phyloP scores from a whole-genome alignment of 2,113 vertebrate genomes.

The Nannobrachium achirus region DNA sequence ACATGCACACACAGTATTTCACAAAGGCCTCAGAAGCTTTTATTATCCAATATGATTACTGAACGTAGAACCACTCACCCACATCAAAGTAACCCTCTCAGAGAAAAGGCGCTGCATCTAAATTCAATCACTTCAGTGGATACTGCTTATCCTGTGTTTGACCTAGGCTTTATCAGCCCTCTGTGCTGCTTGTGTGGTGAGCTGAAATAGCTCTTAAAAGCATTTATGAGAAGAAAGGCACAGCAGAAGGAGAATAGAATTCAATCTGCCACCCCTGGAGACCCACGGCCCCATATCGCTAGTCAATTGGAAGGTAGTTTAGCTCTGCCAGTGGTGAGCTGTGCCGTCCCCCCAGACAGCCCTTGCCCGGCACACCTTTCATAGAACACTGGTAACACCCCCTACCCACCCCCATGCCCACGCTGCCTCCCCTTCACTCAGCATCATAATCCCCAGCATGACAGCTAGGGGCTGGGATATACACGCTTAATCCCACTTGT shows the following conservation, averaged over 20 bases:
- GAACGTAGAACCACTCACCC: not conserved
- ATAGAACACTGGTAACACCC: conserved; percentile 44
- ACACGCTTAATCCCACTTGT: conserved; percentile 72
- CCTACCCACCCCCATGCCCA: conserved; percentile 17
- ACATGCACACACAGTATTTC: not conserved
- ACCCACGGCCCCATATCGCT: conserved; percentile 10
- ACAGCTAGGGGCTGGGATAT: conserved; percentile 65
- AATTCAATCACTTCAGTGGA: conserved; percentile 33
- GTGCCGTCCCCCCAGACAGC: conserved; percentile 7
- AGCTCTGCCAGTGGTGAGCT: conserved; percentile 8
- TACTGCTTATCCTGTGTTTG: conserved; percentile 16
- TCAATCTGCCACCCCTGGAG: conserved; percentile 31
- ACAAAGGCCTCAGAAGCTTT: not conserved
- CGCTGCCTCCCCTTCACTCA: conserved; percentile 31
- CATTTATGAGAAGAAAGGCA: conserved; percentile 35
- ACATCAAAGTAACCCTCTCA: conserved; percentile 6
- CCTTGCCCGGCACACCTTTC: conserved; percentile 51
- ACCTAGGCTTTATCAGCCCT: conserved; percentile 10
- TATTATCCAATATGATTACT: not conserved
- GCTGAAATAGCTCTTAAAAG: conserved; percentile 43
- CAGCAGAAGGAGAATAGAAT: conserved; percentile 26
- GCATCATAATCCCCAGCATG: conserved; percentile 67
- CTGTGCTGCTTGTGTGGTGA: conserved; percentile 16
- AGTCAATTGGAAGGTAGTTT: conserved; percentile 16
- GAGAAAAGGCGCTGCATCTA: conserved; percentile 22